Evolutionary conservation across 2,113 vertebrate species (phyloP).

Genomic region (Macrotus californicus): DNA sequence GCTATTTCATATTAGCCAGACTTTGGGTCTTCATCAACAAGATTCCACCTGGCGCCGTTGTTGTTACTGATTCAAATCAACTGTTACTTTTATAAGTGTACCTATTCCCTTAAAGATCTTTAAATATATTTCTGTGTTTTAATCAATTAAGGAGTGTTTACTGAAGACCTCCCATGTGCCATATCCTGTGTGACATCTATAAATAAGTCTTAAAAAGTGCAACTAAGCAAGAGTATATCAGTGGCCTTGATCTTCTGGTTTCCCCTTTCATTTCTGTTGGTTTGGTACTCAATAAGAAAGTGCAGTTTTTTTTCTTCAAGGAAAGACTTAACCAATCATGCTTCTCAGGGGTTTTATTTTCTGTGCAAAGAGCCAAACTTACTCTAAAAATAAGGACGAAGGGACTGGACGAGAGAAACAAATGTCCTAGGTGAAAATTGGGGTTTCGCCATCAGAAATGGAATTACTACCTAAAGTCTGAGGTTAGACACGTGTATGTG

Average conservation of each 20-base stretch:
- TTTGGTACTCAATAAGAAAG: not conserved
- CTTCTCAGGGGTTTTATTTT: not conserved
- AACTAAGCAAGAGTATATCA: not conserved
- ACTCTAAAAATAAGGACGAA: not conserved
- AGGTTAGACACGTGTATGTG: fast-evolving
- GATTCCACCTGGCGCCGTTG: not conserved
- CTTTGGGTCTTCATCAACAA: not conserved
- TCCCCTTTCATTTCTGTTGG: not conserved
- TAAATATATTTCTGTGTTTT: not conserved
- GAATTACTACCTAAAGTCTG: too few relatives aligned
- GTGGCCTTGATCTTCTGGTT: not conserved
- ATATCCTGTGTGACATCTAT: conserved; percentile 43
- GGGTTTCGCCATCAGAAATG: not conserved
- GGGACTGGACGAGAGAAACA: not conserved
- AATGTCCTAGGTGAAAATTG: fast-evolving
- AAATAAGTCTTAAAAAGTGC: conserved; percentile 29
- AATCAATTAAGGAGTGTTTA: conserved; percentile 12
- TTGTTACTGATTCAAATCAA: not conserved
- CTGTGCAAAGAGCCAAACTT: not conserved
- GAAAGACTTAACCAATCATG: not conserved
- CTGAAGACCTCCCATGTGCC: not conserved
- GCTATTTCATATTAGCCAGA: not conserved
- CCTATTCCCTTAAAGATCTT: conserved; percentile 5
- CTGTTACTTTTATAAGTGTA: not conserved
- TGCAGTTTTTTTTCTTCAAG: not conserved